A percentile compares a stretch with the other conserved stretches of the same genome.
Evolutionary conservation across 2,113 vertebrate species (phyloP).

Genomic region (Eurystomus gularis): DNA sequence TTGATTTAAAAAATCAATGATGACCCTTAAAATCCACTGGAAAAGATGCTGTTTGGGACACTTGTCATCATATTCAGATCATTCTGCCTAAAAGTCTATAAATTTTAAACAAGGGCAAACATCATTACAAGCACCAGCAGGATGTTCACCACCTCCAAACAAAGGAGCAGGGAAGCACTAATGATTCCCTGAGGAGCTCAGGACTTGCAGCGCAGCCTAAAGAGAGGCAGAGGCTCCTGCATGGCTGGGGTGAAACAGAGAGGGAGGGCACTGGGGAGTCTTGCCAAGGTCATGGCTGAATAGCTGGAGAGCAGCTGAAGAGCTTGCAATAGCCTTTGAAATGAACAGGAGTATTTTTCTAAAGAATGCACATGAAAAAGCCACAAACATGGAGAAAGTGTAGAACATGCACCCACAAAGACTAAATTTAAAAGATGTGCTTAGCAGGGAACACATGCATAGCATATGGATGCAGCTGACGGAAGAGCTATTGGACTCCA

Average conservation of each 20-base stretch:
- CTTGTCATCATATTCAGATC: neutral
- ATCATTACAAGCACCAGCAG: neutral
- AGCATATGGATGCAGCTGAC: conserved; percentile 77
- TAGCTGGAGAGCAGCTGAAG: neutral
- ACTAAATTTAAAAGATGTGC: conserved; percentile 80
- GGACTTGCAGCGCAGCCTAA: neutral
- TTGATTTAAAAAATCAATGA: neutral
- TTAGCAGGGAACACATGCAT: conserved; percentile 75
- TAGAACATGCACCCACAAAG: conserved; percentile 75
- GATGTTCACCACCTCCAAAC: neutral
- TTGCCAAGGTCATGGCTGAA: neutral
- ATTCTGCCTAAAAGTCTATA: neutral
- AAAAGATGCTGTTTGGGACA: neutral
- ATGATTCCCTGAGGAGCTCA: neutral
- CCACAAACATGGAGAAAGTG: conserved; percentile 66
- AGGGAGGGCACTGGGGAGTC: neutral
- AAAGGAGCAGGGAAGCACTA: neutral
- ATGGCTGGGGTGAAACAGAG: accelerated
- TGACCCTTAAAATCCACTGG: neutral
- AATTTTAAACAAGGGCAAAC: conserved; percentile 2
- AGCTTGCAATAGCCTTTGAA: conserved; percentile 41
- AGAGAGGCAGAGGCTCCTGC: accelerated
- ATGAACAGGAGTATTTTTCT: conserved; percentile 70
- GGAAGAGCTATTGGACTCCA: conserved; percentile 70
- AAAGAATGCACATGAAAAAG: conserved; percentile 38